Conservation (phyloP, 2,888 invertebrate species). For the Mythimna pallens region DNA sequence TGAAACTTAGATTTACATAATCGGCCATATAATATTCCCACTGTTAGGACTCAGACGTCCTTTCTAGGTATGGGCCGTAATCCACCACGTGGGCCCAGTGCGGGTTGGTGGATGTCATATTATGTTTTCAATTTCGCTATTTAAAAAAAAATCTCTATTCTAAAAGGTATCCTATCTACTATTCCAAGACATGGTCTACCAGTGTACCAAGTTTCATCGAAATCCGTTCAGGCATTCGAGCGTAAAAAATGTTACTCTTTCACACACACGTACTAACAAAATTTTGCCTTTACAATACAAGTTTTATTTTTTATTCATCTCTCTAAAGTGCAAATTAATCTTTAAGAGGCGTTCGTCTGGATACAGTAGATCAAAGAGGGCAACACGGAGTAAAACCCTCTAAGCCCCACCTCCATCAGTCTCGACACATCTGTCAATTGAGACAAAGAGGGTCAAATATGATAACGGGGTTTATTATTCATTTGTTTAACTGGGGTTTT, state of each 20-base stretch:
- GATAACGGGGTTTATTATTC: neutral
- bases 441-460: neutral
- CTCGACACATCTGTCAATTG: conserved; percentile 30
- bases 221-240: too few species aligned
- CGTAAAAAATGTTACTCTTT: neutral
- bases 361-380: conserved; percentile 6
- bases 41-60: too few species aligned
- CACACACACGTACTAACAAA: neutral
- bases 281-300: neutral
- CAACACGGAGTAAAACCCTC: neutral
- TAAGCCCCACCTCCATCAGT: conserved; percentile 7
- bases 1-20: too few species aligned
- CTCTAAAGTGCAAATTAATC: conserved; percentile 26
- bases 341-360: conserved; percentile 14
- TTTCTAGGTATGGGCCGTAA: too few species aligned
- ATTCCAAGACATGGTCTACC: too few species aligned
- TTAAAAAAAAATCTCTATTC: too few species aligned
- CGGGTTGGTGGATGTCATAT: too few species aligned
- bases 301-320: conserved; percentile 4
- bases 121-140: too few species aligned
- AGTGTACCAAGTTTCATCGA: too few species aligned
- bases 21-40: too few species aligned
- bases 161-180: too few species aligned
- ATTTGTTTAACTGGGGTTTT: conserved; percentile 1
- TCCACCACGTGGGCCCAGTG: too few species aligned